Evolutionary conservation across 2,797 vertebrate species (phyloP), one percentile per base, ranked within the genome.

Genomic region (Amniataba percoides): DNA sequence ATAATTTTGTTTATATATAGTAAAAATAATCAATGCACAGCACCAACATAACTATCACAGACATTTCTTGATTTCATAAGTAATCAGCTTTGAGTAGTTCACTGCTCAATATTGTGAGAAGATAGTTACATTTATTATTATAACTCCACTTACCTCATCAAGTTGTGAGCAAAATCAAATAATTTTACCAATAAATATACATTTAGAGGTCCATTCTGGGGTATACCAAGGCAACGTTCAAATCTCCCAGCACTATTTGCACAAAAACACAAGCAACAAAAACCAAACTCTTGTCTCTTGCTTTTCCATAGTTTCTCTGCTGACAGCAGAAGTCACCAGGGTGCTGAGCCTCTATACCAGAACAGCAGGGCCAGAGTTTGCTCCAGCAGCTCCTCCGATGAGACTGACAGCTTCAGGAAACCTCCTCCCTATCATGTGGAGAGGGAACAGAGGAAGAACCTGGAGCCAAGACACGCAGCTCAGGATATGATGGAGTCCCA

Each of bases 401-500:
- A 91, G 60, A 64, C 72, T 0, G 73, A 83, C 58, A 83, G 84
- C 49, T 6, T 66, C 62, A 80, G 45, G 46, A 89, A 81, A 42
- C 83, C 79, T 0, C 88, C 81, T 12, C 75, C 46, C 52, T 19
- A 80, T 59, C 64, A 27, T 0, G 64, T 75, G 23, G 77, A 72
- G 0, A 85, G 81, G n/a, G 76, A 82, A 1, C 70, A 65, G 49
- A 82, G 56, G 74, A 81, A 46, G 31, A 62, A 34, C 5, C 63
- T 9, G 13, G 65, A 66, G 46, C 46, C 43, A 1, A 12, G 19
- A 1, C 53, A 81, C 0, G 56, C 81, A 59, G 78, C 83, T 74
- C 92, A 81, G 0, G 93, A 92, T 34, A 77, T 80, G 62, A 85
- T 94, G 0, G 95, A 96, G 73, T 95, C 93, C 13, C 95, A 95